Evolutionary conservation across 2,113 vertebrate genomes (phyloP).

Genomic region (Oryzias celebensis): DNA sequence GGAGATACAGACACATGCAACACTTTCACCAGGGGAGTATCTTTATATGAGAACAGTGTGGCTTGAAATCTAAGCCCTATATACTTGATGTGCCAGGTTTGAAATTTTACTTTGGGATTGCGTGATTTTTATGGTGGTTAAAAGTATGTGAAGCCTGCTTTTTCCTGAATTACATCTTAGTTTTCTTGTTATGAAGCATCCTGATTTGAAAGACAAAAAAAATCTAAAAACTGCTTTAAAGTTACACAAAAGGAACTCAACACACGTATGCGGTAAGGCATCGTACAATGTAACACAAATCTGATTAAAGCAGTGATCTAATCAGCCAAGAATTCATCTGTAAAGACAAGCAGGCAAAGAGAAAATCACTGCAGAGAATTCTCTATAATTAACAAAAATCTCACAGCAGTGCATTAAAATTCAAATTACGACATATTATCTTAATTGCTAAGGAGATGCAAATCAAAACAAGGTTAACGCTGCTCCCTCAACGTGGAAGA

Average conservation of each 20-base stretch:
- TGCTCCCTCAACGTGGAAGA: conserved; percentile 68
- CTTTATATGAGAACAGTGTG: neutral
- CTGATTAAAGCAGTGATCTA: conserved; percentile 75
- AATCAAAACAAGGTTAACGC: conserved; percentile 79
- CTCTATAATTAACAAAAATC: conserved; percentile 77
- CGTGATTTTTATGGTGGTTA: too few relatives aligned
- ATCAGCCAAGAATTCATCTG: conserved; percentile 77
- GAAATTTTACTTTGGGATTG: too few relatives aligned
- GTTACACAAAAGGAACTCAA: conserved; percentile 54
- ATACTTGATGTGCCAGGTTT: too few relatives aligned
- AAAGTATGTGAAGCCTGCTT: too few relatives aligned
- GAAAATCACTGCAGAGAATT: conserved; percentile 74
- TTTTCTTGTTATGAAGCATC: conserved; percentile 18
- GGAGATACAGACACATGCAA: too few relatives aligned
- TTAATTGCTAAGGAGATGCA: conserved; percentile 79
- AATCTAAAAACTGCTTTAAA: conserved; percentile 35
- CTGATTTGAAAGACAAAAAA: conserved; percentile 33
- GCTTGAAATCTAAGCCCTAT: too few relatives aligned
- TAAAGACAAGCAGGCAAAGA: conserved; percentile 67
- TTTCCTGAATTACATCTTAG: conserved; percentile 14
- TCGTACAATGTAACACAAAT: conserved; percentile 67
- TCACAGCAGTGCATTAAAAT: conserved; percentile 77
- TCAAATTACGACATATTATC: conserved; percentile 80
- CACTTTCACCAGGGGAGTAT: too few relatives aligned
- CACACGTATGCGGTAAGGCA: conserved; percentile 59